Evolutionary conservation across 1,140 invertebrate species (phyloP).

Genomic region (Triops cancriformis): DNA sequence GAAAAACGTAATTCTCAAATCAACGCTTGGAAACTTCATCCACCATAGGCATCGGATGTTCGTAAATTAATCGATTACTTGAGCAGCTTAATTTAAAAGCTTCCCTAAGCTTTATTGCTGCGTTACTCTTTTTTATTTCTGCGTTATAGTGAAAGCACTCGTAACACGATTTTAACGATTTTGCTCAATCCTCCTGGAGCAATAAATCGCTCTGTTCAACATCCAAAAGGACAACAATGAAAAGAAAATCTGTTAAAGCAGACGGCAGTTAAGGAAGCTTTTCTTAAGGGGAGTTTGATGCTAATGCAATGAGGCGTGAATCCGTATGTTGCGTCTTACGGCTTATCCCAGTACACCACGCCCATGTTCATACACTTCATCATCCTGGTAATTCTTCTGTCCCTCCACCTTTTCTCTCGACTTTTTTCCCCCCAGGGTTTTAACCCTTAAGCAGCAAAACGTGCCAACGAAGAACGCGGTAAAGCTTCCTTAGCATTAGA

Average conservation of each 20-base stretch:
- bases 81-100: too few species aligned
- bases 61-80: too few species aligned
- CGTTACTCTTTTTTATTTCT: too few species aligned
- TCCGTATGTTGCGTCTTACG: neutral
- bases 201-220: neutral
- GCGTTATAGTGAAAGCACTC: too few species aligned
- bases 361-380: neutral
- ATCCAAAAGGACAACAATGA: neutral
- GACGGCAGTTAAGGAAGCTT: neutral
- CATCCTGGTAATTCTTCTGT: neutral
- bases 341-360: neutral
- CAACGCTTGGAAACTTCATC: too few species aligned
- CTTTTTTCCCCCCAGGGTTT: neutral
- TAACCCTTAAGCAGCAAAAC: too few species aligned
- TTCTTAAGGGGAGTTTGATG: neutral
- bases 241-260: conserved; percentile 7
- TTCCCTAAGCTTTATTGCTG: too few species aligned
- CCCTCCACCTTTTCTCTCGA: neutral
- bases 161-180: too few species aligned
- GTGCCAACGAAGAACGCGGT: too few species aligned
- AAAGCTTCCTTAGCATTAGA: too few species aligned
- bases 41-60: too few species aligned
- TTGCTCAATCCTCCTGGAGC: neutral
- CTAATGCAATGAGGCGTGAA: conserved; percentile 1
- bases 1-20: too few species aligned